Conservation (phyloP, 2,888 invertebrate genomes). For the Drosophila nigritarsus region DNA sequence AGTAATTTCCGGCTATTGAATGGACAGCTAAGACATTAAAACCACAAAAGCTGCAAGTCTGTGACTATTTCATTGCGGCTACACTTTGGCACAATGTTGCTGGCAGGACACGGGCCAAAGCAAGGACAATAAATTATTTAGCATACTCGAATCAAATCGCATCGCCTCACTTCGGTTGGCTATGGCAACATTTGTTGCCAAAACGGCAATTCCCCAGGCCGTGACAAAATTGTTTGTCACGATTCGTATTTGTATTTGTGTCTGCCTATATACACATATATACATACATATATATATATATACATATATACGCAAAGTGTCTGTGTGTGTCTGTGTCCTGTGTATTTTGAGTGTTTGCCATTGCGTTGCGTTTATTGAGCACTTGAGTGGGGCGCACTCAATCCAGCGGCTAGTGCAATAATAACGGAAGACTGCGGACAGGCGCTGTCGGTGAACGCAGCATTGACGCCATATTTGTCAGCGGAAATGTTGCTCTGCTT, state of each 20-base stretch:
- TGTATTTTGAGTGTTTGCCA: conserved; percentile 34
- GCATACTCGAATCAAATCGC: conserved; percentile 19
- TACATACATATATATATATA: background rate
- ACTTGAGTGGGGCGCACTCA: conserved; percentile 68
- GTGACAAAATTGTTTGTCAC: conserved; percentile 57
- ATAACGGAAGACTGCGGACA: conserved; percentile 41
- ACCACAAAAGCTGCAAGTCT: conserved; percentile 16
- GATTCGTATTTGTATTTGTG: conserved; percentile 49
- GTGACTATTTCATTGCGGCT: conserved; percentile 10
- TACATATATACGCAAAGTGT: background rate
- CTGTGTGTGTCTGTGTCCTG: conserved; percentile 12
- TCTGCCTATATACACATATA: background rate
- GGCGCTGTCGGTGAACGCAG: conserved; percentile 18
- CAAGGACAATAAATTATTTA: conserved; percentile 61
- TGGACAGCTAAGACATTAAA: conserved; percentile 13
- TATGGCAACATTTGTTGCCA: conserved; percentile 35
- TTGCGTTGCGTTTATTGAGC: conserved; percentile 74
- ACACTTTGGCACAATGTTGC: conserved; percentile 26
- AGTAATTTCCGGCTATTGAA: conserved; percentile 33
- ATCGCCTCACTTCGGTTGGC: conserved; percentile 9
- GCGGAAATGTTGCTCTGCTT: conserved; percentile 53
- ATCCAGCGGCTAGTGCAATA: conserved; percentile 57
- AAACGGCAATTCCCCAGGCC: conserved; percentile 41
- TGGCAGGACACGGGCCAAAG: conserved; percentile 25
- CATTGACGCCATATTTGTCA: conserved; percentile 64